phyloP scores from a whole-genome alignment of 2,113 vertebrate genomes.

The Rattus norvegicus region GRCr8 NC_086019.1:33130001-33130500 shows the following conservation, averaged over 20 bases:
- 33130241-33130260: constrained; percentile 86
- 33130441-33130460: not conserved
- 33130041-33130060: no score
- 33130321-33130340: not conserved
- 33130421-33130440: not conserved
- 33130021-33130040: no score
- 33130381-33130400: not conserved
- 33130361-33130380: not conserved
- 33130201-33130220: rapidly evolving
- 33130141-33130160: no score
- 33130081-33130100: rapidly evolving
- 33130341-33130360: rapidly evolving
- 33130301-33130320: not conserved
- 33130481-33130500: rapidly evolving
- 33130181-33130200: rapidly evolving
- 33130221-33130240: not conserved
- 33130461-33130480: not conserved
- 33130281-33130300: not conserved
- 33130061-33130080: not conserved
- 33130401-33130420: not conserved
- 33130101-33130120: not conserved
- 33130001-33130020: not conserved
- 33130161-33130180: rapidly evolving
- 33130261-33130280: constrained; percentile 71
- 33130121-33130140: no score